phyloP scores from a whole-genome alignment of 2,113 vertebrate species.

The Puffinus mauretanicus region DNA sequence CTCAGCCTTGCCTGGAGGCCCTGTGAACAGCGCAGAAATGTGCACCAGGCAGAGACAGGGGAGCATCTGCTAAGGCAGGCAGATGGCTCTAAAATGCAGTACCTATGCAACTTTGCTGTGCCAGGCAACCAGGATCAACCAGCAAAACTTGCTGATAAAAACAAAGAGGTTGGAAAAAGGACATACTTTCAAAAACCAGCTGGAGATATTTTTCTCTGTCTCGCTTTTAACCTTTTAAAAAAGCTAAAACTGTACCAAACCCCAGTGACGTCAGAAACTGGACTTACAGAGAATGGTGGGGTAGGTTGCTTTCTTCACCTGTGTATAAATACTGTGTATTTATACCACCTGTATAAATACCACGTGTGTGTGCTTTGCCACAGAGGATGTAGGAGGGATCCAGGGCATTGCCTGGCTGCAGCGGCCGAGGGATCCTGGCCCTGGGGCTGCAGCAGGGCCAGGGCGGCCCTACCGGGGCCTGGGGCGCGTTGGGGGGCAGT shows the following conservation, averaged over 20 bases:
- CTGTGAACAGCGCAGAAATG: background rate
- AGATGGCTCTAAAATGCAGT: background rate
- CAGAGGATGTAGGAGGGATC: background rate
- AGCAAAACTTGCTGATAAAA: background rate
- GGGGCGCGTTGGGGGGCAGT: background rate
- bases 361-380: background rate
- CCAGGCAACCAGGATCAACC: background rate
- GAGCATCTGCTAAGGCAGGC: background rate
- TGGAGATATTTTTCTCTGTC: background rate
- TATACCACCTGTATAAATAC: background rate
- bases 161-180: background rate
- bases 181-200: background rate
- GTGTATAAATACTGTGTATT: background rate
- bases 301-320: background rate
- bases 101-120: background rate
- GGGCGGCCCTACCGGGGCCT: too few species aligned
- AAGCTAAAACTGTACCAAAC: background rate
- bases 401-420: background rate
- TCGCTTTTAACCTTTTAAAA: background rate
- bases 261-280: background rate
- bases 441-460: background rate
- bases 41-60: background rate
- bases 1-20: background rate
- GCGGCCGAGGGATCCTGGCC: background rate
- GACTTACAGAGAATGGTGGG: background rate